Base-by-base conservation (phyloP, 2,888 invertebrate species). In the Eugnorisma glareosa region DNA sequence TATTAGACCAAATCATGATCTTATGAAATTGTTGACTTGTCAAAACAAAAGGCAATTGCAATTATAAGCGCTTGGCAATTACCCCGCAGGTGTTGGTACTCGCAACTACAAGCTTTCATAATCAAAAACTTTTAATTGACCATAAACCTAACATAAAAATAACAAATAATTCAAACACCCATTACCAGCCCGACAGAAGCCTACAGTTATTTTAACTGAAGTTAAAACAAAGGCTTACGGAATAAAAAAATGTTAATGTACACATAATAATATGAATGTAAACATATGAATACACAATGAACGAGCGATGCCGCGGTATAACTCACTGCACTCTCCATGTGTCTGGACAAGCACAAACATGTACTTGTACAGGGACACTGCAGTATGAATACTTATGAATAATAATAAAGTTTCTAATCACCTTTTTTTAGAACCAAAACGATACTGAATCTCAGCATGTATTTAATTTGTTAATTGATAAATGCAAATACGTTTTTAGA, bases 251-350 rank as follows among this genome's bases (percentile, higher is more conserved):
- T 43, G 43, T 15, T 43, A 77, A 67, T 67, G 15, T 57, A 45
- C 77, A 57, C 37, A 15, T 67, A 67, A n/a, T n/a, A n/a, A n/a
- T n/a, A n/a, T n/a, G n/a, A n/a, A n/a, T n/a, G 15, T 57, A 45
- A 83, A 57, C 37, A 15, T 67, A 67, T 81, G 63, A 67, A 83
- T 78, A 83, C 13, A n/a, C 51, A 83, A 79, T 78, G 21, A 83
- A 57, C 63, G 67, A 67, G 84, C 35, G 63, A 37, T n/a, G 48
- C 54, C 35, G 1, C 11, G 63, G 15, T 28, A 21, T 67, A 67
- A 71, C 18, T 70, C 28, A 78, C 21, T 67, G 67, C 57, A n/a
- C 31, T 40, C 37, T 40, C 40, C 43, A 43, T 69, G 45, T 35
- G 31, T 37, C 59, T 28, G 51, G 28, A 28, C 48, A 37, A 21